Evolutionary conservation across 2,888 invertebrate species (phyloP), one percentile per base, ranked within the genome.

Genomic region (Adelognathus sp.): DNA sequence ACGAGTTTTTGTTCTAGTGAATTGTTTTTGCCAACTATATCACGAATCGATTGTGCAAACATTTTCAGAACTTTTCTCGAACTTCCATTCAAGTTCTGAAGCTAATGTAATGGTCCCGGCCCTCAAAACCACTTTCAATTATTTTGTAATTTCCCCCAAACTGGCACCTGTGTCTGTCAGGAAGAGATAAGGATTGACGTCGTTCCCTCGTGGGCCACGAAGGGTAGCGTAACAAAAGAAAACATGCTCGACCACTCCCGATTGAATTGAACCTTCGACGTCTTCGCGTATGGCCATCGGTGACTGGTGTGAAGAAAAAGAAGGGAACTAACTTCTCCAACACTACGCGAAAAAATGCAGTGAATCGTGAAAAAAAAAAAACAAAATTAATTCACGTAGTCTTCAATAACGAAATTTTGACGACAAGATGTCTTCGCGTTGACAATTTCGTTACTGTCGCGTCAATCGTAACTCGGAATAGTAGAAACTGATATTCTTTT

Each of bases 201-300:
- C 21, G 21, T 44, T 75, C 18, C 44, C 24, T 33, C 24, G 4
- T 24, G 58, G 11, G 24, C n/a, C 39, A 60, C 46, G 63, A 66
- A 50, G 3, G n/a, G 5, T 64, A 33, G 7, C 1, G 2, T n/a
- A 33, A 64, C 7, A 14, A 33, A 56, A n/a, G 11, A 41, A 41
- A 29, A 58, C 58, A 36, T 41, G 41, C 61, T 66, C 61, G 71
- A 76, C 60, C 71, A 33, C 71, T 33, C 56, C 66, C 44, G 41
- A 7, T 16, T 41, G 31, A 72, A 52, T 67, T 39, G 21, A 52
- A 60, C 61, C 41, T 52, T 46, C 61, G 64, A 41, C 24, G 36
- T 33, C 5, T 24, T 24, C 36, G n/a, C 24, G 50, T 16, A 21
- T 11, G 21, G 21, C n/a, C n/a, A n/a, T n/a, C n/a, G n/a, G n/a